Base-by-base conservation (phyloP, 2,797 vertebrate species). In the Phoebastria nigripes region DNA sequence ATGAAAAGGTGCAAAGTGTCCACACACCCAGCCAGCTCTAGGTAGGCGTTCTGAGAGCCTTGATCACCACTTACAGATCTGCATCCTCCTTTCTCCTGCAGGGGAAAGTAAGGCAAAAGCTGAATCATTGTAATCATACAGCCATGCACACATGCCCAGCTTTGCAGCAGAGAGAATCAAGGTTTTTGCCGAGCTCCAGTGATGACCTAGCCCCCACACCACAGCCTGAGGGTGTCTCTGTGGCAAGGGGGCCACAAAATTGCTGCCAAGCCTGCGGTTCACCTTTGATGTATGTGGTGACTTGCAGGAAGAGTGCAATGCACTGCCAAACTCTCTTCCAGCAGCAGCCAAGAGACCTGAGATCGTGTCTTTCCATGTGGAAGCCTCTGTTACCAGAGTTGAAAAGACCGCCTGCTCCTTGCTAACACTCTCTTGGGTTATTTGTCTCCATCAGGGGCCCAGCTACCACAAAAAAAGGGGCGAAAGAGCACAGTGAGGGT, bases 401-500 rank as follows among this genome's bases (percentile, higher is more conserved):
- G 35, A 66, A 78, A 59, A 54, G 52, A 54, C 66, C 1, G 2
- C 21, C 26, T 46, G 9, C 13, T 76, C 42, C 66, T 85, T 71
- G 35, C 28, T 88, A 74, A 18, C 8, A 8, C 37, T 54, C 21
- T 42, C 31, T 78, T 61, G 56, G 18, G 42, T 77, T 49, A 66
- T 54, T 71, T 44, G 21, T 44, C 42, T 31, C 8, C 33, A 59
- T n/a, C 66, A 67, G 47, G 39, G 20, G 12, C 41, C 13, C 62
- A 83, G 24, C 26, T 67, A 51, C 7, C 28, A 51, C n/a, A 47
- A 46, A 70, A 52, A 74, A 47, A 6, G 9, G 21, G 47, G 11
- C 1, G 5, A 44, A 84, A n/a, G 0, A 1, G 25, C 44, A 56
- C 15, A 66, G 25, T 12, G 66, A 61, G 18, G 29, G 9, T 69